Base-by-base conservation (phyloP, 92 coral and sea anemone species). In the Epizoanthus scotinus region DNA sequence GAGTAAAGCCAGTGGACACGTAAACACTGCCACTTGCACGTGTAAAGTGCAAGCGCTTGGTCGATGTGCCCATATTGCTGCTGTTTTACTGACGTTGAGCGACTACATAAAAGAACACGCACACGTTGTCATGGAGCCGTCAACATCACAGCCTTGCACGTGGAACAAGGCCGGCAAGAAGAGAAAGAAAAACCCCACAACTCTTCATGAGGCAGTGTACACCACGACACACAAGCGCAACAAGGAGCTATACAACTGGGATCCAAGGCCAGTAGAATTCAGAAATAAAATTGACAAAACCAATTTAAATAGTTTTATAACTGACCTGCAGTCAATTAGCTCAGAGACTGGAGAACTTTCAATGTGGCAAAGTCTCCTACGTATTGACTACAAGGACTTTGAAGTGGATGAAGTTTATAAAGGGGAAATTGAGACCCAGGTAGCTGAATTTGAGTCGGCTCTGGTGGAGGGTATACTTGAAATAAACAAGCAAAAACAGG, bases 151-250 rank as follows among this genome's bases (percentile, higher is more conserved):
- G 61, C 59, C 57, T 8, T 73, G 79, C 25, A 13, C 38, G 24
- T 73, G 79, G 79, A 73, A 73, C 36, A 44, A 24, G 28, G 79
- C n/a, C n/a, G n/a, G 79, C 7, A 42, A 73, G 31, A 73, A 73
- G 62, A 73, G 79, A 24, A 53, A 73, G 62, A 73, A 73, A 34
- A 73, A 73, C 20, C 66, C 79, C 3, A 52, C 21, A 53, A 13
- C 61, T n/a, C 62, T 73, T 44, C 61, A 42, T 13, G 25, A 24
- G 19, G 27, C 79, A 8, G 44, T 0, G 26, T 73, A 73, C 36
- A 31, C 79, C 42, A 73, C 20, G 61, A 24, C 49, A 20, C 12
- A 34, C 6, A 18, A 8, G 19, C 12, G 52, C 53, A 78, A 29
- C 54, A 61, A n/a, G 7, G 53, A 38, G 18, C 14, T 73, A 5